Conservation (phyloP, 2,113 vertebrate genomes). For the Mormoops blainvillei region DNA sequence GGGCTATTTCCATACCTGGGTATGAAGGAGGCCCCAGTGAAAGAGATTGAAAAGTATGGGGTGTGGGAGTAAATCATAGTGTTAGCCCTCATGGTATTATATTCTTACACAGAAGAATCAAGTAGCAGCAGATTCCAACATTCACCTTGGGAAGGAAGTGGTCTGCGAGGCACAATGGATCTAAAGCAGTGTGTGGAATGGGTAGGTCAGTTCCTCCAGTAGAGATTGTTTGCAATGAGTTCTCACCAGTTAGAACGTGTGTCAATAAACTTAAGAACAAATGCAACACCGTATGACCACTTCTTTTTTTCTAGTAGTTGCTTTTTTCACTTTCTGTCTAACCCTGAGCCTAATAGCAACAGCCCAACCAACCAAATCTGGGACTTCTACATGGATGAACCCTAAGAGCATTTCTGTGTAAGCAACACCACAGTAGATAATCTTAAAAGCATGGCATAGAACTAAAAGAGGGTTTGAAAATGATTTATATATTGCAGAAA, state of each 20-base stretch:
- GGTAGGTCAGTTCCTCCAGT: fast-evolving
- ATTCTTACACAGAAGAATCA: not conserved
- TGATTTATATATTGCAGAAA: slow-evolving; percentile 67
- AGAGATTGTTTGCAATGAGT: not conserved
- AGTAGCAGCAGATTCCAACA: not conserved
- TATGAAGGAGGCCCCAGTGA: not conserved
- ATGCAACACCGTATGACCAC: not conserved
- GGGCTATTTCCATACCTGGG: not conserved
- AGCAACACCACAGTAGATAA: slow-evolving; percentile 20
- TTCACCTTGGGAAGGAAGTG: not conserved
- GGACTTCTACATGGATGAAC: not conserved
- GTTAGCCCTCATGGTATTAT: not conserved
- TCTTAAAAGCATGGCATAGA: slow-evolving; percentile 21
- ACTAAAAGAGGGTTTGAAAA: slow-evolving; percentile 61
- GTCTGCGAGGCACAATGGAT: not conserved
- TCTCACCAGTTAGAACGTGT: not conserved
- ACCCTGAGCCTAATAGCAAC: not conserved
- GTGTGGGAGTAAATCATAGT: fast-evolving
- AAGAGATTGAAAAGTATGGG: not conserved
- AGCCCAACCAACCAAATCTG: not conserved
- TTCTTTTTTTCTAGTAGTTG: not conserved
- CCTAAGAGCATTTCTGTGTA: slow-evolving; percentile 19
- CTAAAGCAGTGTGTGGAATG: not conserved
- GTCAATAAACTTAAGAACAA: not conserved
- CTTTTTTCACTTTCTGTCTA: not conserved